These are phyloP conservation scores for Meteorus cinctellus DNA, from an alignment of 2,888 invertebrate genomes.

Conservation along the genomic window DNA sequence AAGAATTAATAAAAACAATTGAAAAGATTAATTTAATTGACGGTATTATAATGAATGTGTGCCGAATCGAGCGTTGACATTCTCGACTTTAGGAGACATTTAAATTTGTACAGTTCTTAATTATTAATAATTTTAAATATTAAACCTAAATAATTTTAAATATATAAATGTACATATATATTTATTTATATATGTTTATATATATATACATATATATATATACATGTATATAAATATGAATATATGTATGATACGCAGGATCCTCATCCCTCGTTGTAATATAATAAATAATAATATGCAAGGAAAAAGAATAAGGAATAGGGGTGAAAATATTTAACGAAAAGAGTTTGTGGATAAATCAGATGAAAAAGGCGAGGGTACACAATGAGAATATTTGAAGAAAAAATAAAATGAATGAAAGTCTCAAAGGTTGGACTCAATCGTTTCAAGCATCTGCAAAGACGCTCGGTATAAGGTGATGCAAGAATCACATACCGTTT, in stretches of 20 bases:
- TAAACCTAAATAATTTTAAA: conserved; percentile 52
- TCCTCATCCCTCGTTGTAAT: conserved; percentile 60
- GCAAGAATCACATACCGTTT: not conserved
- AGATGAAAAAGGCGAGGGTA: not conserved
- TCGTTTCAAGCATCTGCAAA: conserved; percentile 28
- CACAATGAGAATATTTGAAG: conserved; percentile 26
- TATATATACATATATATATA: conserved; percentile 35
- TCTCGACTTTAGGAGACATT: conserved; percentile 71
- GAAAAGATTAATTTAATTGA: not conserved
- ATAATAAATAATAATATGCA: conserved; percentile 51
- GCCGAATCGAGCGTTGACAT: conserved; percentile 66
- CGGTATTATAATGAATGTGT: conserved; percentile 46
- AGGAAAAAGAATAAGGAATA: conserved; percentile 5
- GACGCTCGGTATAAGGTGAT: conserved; percentile 42
- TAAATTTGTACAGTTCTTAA: conserved; percentile 74
- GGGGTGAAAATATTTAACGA: not conserved
- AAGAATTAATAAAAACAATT: conserved; percentile 8
- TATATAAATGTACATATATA: conserved; percentile 18
- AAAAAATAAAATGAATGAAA: conserved; percentile 35
- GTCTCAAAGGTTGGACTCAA: conserved; percentile 44
- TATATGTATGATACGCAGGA: conserved; percentile 50
- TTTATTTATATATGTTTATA: conserved; percentile 6
- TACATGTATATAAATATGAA: conserved; percentile 42
- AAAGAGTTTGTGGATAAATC: not conserved
- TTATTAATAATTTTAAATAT: conserved; percentile 72